phyloP scores from a whole-genome alignment of 2,888 invertebrate species.

The Calameuta filiformis region DNA sequence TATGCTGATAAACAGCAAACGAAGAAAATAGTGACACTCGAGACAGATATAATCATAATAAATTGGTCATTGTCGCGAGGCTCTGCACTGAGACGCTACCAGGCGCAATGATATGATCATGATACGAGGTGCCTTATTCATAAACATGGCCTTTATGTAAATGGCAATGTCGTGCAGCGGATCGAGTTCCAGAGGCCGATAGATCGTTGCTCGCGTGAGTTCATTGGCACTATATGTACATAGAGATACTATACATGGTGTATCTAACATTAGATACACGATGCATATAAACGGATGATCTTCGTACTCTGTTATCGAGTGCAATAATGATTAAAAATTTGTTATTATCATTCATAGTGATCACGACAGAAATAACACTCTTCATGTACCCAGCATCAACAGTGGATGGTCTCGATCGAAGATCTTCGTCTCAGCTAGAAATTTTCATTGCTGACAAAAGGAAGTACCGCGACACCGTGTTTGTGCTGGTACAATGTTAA shows the following conservation, averaged over 20 bases:
- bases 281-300: neutral
- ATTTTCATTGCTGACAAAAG: neutral
- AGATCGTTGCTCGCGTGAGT: neutral
- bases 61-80: neutral
- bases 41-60: neutral
- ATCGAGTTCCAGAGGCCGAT: neutral
- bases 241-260: neutral
- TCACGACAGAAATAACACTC: neutral
- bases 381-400: neutral
- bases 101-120: slow-evolving; percentile 4
- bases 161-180: neutral
- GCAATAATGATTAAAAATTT: neutral
- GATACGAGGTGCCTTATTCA: slow-evolving; percentile 34
- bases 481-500: neutral
- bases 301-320: neutral
- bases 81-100: neutral
- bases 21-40: neutral
- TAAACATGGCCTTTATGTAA: slow-evolving; percentile 30
- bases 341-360: neutral
- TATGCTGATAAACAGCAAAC: neutral
- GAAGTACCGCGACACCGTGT: neutral
- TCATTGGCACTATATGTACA: neutral
- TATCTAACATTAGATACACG: neutral
- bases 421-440: neutral
- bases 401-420: neutral